Base-by-base conservation (phyloP, 92 coral and sea anemone species). In the Bergia puertoricense region DNA sequence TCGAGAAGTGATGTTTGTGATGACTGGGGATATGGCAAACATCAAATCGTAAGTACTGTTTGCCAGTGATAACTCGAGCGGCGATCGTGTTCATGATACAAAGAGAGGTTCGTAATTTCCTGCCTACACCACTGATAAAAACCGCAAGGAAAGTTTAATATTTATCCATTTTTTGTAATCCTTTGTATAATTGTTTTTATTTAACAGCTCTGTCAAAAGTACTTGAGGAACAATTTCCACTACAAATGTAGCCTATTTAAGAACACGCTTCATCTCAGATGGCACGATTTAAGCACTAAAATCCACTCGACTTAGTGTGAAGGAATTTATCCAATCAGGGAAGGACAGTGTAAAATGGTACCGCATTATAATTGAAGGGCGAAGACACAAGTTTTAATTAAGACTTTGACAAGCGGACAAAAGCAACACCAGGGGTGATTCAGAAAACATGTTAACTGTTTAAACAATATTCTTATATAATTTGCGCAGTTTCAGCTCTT, bases 1-100 rank as follows among this genome's bases (percentile, higher is more conserved):
- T 88, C 89, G 87, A 69, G n/a, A 30, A 50, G 75, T 71, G 75
- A 23, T 71, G 44, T 84, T 68, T 71, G 22, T 36, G 87, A 84
- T 84, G 77, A 15, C 77, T 69, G 67, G 36, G 88, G 20, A 74
- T 72, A 80, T 56, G 76, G 86, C 84, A 18, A 56, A 88, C 69
- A 65, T 77, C 88, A 68, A 3, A 18, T 45, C 37, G n/a, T 62
- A 30, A 30, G 30, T 30, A 46, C 77, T 59, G 40, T 59, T 84
- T 83, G 79, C 50, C 74, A 22, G 56, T 56, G 79, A 48, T 84
- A 71, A 84, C 56, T 50, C 20, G 16, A 39, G 73, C 85, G 85
- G 74, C 74, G 54, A 59, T 59, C 50, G n/a, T 48, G 22, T 5
- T 23, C 68, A 46, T 69, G 87, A 84, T 84, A 13, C 78, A 71